Evolutionary conservation across 2,797 vertebrate genomes (phyloP), one percentile per base, ranked within the genome.

Genomic region (Malurus splendens): DNA sequence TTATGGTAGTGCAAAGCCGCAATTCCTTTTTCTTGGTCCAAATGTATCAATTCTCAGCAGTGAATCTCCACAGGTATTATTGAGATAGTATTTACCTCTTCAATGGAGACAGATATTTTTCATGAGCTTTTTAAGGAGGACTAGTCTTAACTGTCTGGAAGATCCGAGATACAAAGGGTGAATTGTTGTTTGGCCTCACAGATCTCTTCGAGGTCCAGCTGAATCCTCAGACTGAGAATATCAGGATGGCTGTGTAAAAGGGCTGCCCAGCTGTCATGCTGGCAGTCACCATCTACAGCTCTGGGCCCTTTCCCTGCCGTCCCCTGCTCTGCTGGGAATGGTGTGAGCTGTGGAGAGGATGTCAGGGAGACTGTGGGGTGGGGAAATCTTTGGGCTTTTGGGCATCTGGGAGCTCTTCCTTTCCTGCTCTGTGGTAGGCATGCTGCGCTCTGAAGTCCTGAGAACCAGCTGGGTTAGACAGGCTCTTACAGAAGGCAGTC

Each of bases 401-500:
- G 5, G 6, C 4, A 2, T 47, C 28, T 5, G 2, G 16, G 17
- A 66, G 12, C 8, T 38, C 18, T 48, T 65, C 18, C 14, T 76
- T 54, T 14, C 7, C 32, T 18, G 2, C 41, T 71, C 11, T 44
- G 24, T 18, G 9, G 7, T 0, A 1, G 30, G 11, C 30, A 8
- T 33, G 10, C 20, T n/a, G 14, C 36, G 30, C 24, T 54, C 13
- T 50, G 20, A 62, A 85, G 19, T 45, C 24, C 5, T 28, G 41
- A 60, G 38, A 86, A 28, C 19, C 11, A 38, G 13, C 20, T 59
- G 38, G 24, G 4, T 18, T 36, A 22, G 7, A 36, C 10, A 56
- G 10, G 4, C 5, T 10, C 5, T 10, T 0, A 1, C 4, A 28
- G 42, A 24, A 12, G 4, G 0, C 25, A 64, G 10, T 8, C 38